These are phyloP conservation scores for Xenops minutus DNA, from an alignment of 2,797 vertebrate species.

Conservation along the genomic window DNA sequence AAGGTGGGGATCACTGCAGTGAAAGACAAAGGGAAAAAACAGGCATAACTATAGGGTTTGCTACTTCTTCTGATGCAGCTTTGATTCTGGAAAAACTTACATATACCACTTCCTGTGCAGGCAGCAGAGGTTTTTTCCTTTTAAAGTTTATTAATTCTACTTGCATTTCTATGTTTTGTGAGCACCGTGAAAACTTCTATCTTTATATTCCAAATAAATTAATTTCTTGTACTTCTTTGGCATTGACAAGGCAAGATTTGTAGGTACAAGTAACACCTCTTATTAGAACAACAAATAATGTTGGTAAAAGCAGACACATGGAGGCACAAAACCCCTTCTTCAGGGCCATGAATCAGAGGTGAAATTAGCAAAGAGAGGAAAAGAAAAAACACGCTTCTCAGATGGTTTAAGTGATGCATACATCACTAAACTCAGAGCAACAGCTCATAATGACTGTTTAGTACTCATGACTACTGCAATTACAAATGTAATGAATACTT, in stretches of 20 bases:
- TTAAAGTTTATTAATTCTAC: not conserved
- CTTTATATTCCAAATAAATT: not conserved
- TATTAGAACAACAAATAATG: not conserved
- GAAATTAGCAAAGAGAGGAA: not conserved
- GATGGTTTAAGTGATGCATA: not conserved
- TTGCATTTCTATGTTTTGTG: not conserved
- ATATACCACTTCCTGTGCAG: not conserved
- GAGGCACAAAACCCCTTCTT: not conserved
- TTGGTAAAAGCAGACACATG: not conserved
- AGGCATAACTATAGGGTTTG: not conserved
- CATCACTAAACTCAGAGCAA: not conserved
- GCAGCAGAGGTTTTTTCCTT: not conserved
- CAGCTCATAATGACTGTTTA: not conserved
- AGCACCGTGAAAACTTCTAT: not conserved
- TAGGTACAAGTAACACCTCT: not conserved
- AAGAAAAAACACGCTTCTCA: not conserved
- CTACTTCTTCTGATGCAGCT: not conserved
- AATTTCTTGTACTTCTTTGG: not conserved
- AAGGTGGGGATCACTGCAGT: not conserved
- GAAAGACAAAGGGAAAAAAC: rapidly evolving
- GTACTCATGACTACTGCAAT: not conserved
- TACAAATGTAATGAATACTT: not conserved
- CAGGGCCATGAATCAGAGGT: not conserved
- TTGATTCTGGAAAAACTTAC: not conserved
- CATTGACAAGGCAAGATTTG: not conserved